Evolutionary conservation across 1,140 invertebrate species (phyloP), one percentile per base, ranked within the genome.

Genomic region (Notospermus geniculatus): DNA sequence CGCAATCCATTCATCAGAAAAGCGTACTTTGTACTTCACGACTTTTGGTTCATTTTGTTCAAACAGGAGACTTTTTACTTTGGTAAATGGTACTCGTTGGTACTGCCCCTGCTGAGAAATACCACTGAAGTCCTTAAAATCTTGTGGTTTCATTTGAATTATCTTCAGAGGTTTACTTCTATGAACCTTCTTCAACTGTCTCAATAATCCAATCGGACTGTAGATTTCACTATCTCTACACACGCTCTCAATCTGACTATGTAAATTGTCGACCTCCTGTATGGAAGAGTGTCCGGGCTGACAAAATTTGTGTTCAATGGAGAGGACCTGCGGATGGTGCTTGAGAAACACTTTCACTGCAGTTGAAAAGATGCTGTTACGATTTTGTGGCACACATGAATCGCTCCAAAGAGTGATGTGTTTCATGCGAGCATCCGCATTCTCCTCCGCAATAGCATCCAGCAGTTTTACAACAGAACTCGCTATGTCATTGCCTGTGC

Each of bases 401-500:
- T 36, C 32, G 15, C 32, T 36, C 32, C 32, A 36, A 15, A 36
- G 32, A 7, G 32, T 36, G 4, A 36, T 36, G 4, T 36, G 4
- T 4, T 15, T 36, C 4, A 36, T 36, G 32, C 32, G 32, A 15
- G 32, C 32, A 7, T 60, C 22, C 23, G 62, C 57, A 57, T 65
- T 23, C 15, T 62, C 54, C 0, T 22, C 15, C 15, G 66, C 15
- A 41, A 68, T 46, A 22, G 59, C 45, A 22, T 63, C 39, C n/a
- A 68, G 32, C 19, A 67, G 58, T 45, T n/a, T 55, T 22, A 61
- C n/a, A 11, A 70, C 54, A 4, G 63, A 63, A 59, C 57, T 62
- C 13, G 61, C 65, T 22, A 70, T 72, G 52, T 72, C 67, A 65
- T 71, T 69, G 13, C 65, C 62, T 2, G 54, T 54, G 27, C 60